These are phyloP conservation scores for Raillietiella orientalis DNA, from an alignment of 2,888 invertebrate species.

Conservation along the genomic window DNA sequence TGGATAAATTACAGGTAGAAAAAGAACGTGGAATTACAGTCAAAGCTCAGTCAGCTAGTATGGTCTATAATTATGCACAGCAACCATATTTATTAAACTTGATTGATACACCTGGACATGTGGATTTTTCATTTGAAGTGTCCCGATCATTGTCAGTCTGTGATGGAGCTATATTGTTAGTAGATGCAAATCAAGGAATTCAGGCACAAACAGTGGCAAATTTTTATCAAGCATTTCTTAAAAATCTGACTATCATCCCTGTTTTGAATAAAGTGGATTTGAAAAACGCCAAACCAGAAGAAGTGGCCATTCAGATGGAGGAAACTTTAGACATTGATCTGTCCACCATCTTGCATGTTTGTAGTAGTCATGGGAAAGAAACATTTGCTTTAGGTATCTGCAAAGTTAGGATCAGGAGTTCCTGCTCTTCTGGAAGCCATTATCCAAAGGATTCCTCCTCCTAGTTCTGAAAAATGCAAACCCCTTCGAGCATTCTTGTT, in stretches of 20 bases:
- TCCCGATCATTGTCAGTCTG: conserved; percentile 54
- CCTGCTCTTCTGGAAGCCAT: conserved; percentile 38
- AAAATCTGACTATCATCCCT: conserved; percentile 50
- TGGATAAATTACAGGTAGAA: conserved; percentile 36
- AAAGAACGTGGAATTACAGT: conserved; percentile 90
- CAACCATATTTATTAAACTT: conserved; percentile 48
- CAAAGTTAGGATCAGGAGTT: conserved; percentile 63
- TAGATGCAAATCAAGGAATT: conserved; percentile 76
- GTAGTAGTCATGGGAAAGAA: too few species aligned
- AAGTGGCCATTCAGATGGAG: conserved; percentile 39
- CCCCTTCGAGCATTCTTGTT: conserved; percentile 51
- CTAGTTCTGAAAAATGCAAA: conserved; percentile 16
- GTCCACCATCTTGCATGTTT: not conserved
- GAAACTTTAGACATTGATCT: conserved; percentile 43
- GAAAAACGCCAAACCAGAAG: conserved; percentile 55
- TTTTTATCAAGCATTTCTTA: conserved; percentile 56
- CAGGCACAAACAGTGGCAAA: conserved; percentile 97
- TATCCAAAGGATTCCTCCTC: conserved; percentile 41
- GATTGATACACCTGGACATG: conserved; percentile 94
- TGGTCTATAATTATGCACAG: conserved; percentile 26
- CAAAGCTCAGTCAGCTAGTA: conserved; percentile 79
- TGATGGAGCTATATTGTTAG: conserved; percentile 71
- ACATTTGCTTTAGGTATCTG: too few species aligned
- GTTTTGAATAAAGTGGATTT: conserved; percentile 90
- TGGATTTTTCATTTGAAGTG: conserved; percentile 88